Base-by-base conservation (phyloP, 1,140 invertebrate genomes). In the Eumaeus atala region DNA sequence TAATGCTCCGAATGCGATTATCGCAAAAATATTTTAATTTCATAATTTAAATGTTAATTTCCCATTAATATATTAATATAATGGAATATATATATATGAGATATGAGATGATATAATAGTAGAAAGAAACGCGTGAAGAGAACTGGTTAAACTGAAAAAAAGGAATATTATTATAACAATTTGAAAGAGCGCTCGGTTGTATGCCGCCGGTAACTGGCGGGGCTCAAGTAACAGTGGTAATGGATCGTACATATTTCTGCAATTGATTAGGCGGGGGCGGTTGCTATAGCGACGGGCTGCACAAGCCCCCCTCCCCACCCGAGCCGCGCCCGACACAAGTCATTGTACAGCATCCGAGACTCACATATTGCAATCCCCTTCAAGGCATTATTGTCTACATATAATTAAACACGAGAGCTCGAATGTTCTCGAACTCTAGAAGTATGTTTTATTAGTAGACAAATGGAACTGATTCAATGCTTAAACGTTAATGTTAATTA, bases 261-360 rank as follows among this genome's bases (percentile, higher is more conserved):
- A 86, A 86, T 86, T 86, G 82, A 86, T 86, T 86, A 86, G 82
- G 74, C 82, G 78, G 82, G 82, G 80, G 78, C 78, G 82, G 80
- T 85, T 74, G 77, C 73, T 71, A 86, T 86, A 75, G 74, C 62
- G 60, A 85, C 74, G 71, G 67, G 66, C 67, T 76, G 77, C 76
- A 74, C 56, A 48, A 37, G 49, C 61, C 53, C 60, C 65, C 54
- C 52, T 51, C 58, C 59, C 61, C 59, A 12, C 18, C 35, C 61
- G 44, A 38, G 51, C 51, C 51, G 53, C 47, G 40, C 54, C 17
- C 58, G 53, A 56, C 61, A 55, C 48, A 35, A 60, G 56, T 62
- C 65, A 67, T 68, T 64, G 64, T 73, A 62, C 59, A 55, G 48
- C 53, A 55, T 52, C 49, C 54, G 52, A 55, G 54, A 21, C 56